Evolutionary conservation across 1,140 invertebrate genomes (phyloP), one percentile per base, ranked within the genome.

Genomic region (Mesaphorura yosii): DNA sequence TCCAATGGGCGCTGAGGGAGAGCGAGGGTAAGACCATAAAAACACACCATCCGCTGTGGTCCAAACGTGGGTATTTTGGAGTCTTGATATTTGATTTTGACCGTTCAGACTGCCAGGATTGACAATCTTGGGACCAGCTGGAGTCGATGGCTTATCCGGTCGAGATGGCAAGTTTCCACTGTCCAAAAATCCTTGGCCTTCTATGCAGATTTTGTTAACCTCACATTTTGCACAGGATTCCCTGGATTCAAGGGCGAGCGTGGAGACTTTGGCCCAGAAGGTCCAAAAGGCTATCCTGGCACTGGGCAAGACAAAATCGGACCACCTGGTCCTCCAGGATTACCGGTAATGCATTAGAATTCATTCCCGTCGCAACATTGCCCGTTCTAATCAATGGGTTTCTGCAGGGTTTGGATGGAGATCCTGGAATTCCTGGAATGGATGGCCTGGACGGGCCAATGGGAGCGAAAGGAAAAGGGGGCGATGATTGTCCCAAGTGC

Each of bases 401-500:
- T 6, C 10, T 20, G 25, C 19, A 27, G 29, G 44, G 44, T 26
- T 19, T 26, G 25, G 19, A 20, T 14, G 44, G 44, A 25, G 44
- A 46, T 27, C 19, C 25, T 19, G 52, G 52, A 20, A 15, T 48
- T 6, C 52, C 52, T 7, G 52, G 52, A 10, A 12, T 47, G 17
- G 52, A 54, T 19, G 52, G 28, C 5, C 29, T 39, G 12, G 46
- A 54, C 26, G 52, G 48, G 17, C 12, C 41, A 12, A 3, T 6
- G 10, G 48, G 48, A 25, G 6, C 15, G 12, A 48, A 39, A 19
- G 55, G 55, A 22, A 47, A 41, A 23, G 19, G 39, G 3, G 58
- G 58, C n/a, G 58, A 60, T 15, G 22, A 53, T 25, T 60, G 58
- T 44, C 42, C 34, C 6, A 27, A 20, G 6, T 60, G 58, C 51